Conservation (phyloP, 2,797 vertebrate genomes). For the Chaunax sp. region DNA sequence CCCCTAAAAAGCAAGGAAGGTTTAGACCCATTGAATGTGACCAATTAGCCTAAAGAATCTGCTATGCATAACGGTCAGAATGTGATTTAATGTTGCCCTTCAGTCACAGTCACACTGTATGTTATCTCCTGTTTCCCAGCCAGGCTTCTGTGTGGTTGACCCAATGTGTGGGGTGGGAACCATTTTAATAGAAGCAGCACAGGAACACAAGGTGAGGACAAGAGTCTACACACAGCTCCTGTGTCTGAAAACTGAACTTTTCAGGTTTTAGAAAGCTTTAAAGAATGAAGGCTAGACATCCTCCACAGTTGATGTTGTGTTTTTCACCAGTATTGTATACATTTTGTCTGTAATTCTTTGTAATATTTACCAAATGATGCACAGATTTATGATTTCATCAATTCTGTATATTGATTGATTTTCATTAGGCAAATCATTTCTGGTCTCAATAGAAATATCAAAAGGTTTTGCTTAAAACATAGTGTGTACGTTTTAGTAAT, state of each 20-base stretch:
- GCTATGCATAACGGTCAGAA: not conserved
- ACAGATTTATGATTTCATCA: too few relatives aligned
- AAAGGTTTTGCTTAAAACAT: not conserved
- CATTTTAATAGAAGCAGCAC: slow-evolving; percentile 92
- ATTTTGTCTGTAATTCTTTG: too few relatives aligned
- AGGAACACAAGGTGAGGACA: slow-evolving; percentile 87
- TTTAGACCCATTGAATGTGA: slow-evolving; percentile 1
- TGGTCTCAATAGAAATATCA: too few relatives aligned
- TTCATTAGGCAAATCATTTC: too few relatives aligned
- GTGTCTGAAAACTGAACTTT: not conserved
- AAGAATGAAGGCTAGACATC: not conserved
- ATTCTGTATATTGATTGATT: too few relatives aligned
- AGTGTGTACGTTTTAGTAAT: not conserved
- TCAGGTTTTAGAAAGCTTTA: not conserved
- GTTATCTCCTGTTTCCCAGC: slow-evolving; percentile 71
- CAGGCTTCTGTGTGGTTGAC: slow-evolving; percentile 88
- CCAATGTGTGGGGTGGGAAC: slow-evolving; percentile 97
- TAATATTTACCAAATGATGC: too few relatives aligned
- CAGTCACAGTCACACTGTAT: not conserved
- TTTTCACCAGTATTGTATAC: too few relatives aligned
- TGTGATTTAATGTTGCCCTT: not conserved
- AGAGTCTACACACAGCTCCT: not conserved
- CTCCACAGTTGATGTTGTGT: not conserved
- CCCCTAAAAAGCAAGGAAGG: not conserved
- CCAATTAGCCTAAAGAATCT: not conserved